These are phyloP conservation scores for Pipa parva DNA, from an alignment of 2,113 vertebrate genomes.

Conservation along the genomic window DNA sequence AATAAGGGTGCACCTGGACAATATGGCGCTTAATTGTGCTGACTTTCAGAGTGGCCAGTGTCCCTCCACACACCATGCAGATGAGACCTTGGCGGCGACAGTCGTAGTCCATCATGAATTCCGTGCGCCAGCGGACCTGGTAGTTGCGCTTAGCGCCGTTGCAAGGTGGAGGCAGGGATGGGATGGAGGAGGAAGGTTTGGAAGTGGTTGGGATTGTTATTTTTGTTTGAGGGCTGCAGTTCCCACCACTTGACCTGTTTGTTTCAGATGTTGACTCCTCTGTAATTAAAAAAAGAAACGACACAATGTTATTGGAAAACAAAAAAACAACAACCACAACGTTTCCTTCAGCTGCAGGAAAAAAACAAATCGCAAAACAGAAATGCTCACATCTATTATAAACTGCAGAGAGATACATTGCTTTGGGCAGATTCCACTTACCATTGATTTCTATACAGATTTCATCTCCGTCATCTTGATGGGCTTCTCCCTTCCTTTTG, in stretches of 20 bases:
- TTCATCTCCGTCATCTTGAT: background rate
- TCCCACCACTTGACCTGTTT: background rate
- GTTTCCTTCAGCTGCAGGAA: too few relatives aligned
- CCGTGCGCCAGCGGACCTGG: conserved; percentile 81
- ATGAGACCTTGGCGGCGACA: conserved; percentile 73
- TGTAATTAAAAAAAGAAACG: background rate
- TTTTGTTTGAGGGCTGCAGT: background rate
- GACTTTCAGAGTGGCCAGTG: conserved; percentile 76
- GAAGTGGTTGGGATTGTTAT: conserved; percentile 13
- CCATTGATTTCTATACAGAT: conserved; percentile 36
- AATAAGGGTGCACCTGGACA: conserved; percentile 83
- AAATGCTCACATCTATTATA: too few relatives aligned
- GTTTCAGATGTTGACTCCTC: conserved; percentile 39
- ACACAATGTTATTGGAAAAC: background rate
- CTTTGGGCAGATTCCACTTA: too few relatives aligned
- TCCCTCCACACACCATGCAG: conserved; percentile 79
- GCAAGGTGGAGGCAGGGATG: conserved; percentile 55
- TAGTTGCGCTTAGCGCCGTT: conserved; percentile 85
- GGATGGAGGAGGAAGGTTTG: background rate
- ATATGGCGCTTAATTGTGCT: conserved; percentile 83
- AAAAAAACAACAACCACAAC: background rate
- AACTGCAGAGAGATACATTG: too few relatives aligned
- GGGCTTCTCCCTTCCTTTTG: conserved; percentile 40
- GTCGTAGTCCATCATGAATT: conserved; percentile 90
- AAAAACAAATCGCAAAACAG: too few relatives aligned